phyloP scores from a whole-genome alignment of 2,113 vertebrate species.

The Acanthochromis polyacanthus region DNA sequence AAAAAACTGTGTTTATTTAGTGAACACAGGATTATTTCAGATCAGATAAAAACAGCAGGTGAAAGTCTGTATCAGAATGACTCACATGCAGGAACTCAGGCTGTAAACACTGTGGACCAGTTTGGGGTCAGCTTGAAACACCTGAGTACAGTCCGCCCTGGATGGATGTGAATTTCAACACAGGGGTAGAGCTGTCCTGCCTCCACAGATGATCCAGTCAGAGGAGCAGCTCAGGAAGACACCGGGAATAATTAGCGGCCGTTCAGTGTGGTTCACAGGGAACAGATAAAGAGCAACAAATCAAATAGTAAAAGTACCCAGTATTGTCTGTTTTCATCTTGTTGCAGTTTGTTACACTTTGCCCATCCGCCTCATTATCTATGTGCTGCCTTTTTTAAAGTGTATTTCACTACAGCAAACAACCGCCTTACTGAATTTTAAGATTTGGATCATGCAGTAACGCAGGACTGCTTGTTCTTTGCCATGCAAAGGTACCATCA shows the following conservation, averaged over 20 bases:
- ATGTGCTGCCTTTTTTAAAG: too few relatives aligned
- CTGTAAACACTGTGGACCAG: slow-evolving; percentile 86
- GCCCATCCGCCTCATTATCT: too few relatives aligned
- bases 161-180: slow-evolving; percentile 83
- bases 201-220: slow-evolving; percentile 93
- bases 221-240: slow-evolving; percentile 94
- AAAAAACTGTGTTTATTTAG: slow-evolving; percentile 75
- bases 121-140: slow-evolving; percentile 87
- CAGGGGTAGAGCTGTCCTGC: slow-evolving; percentile 74
- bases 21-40: neutral
- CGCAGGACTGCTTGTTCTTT: too few relatives aligned
- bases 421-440: too few relatives aligned
- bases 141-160: slow-evolving; percentile 80
- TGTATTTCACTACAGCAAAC: too few relatives aligned
- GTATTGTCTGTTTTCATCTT: too few relatives aligned
- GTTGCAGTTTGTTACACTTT: too few relatives aligned
- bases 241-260: slow-evolving; percentile 89
- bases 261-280: slow-evolving; percentile 87
- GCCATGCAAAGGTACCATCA: too few relatives aligned
- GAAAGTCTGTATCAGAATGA: slow-evolving; percentile 5
- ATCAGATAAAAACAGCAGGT: neutral
- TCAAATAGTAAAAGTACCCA: too few relatives aligned
- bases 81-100: slow-evolving; percentile 88
- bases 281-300: slow-evolving; percentile 72
- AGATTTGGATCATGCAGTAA: too few relatives aligned